Percentiles rank a stretch among this genome's conserved stretches.
These are phyloP conservation scores for Torymus texanus DNA, from an alignment of 2,888 invertebrate genomes.

Conservation along the genomic window DNA sequence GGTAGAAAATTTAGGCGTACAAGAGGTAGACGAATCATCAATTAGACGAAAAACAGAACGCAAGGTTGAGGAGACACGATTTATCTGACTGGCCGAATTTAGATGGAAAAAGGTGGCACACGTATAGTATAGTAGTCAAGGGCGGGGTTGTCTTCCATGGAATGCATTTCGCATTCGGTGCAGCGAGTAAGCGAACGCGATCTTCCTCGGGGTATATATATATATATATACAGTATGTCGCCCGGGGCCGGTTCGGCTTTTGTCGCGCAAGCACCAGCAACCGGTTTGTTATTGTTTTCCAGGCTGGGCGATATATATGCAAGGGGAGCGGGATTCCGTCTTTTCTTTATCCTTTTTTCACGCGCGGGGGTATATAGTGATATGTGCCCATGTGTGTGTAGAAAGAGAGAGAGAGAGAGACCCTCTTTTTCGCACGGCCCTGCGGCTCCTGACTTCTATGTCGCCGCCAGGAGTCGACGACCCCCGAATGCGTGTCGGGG, in stretches of 20 bases:
- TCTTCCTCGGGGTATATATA: slow-evolving; percentile 67
- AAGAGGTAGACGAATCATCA: slow-evolving; percentile 22
- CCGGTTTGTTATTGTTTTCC: slow-evolving; percentile 69
- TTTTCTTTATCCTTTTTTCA: slow-evolving; percentile 9
- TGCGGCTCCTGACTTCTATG: slow-evolving; percentile 18
- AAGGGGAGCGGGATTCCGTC: slow-evolving; percentile 36
- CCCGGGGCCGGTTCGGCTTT: slow-evolving; percentile 38
- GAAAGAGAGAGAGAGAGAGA: slow-evolving; percentile 28
- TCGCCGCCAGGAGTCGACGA: slow-evolving; percentile 39
- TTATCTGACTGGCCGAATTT: slow-evolving; percentile 72
- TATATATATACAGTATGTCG: no score
- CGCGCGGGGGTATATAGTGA: neutral
- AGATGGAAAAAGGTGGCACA: slow-evolving; percentile 49
- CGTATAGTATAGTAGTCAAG: slow-evolving; percentile 59
- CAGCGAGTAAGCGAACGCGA: slow-evolving; percentile 36
- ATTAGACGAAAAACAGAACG: slow-evolving; percentile 53
- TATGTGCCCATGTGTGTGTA: neutral
- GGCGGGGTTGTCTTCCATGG: slow-evolving; percentile 64
- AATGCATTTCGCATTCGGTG: slow-evolving; percentile 73
- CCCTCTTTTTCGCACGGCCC: slow-evolving; percentile 47
- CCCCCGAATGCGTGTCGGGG: slow-evolving; percentile 34
- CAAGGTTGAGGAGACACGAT: slow-evolving; percentile 65
- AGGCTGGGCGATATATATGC: slow-evolving; percentile 49
- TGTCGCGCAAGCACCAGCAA: slow-evolving; percentile 57
- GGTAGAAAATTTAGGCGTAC: slow-evolving; percentile 32